phyloP scores from a whole-genome alignment of 2,113 vertebrate species.

The Pelodiscus sinensis region DNA sequence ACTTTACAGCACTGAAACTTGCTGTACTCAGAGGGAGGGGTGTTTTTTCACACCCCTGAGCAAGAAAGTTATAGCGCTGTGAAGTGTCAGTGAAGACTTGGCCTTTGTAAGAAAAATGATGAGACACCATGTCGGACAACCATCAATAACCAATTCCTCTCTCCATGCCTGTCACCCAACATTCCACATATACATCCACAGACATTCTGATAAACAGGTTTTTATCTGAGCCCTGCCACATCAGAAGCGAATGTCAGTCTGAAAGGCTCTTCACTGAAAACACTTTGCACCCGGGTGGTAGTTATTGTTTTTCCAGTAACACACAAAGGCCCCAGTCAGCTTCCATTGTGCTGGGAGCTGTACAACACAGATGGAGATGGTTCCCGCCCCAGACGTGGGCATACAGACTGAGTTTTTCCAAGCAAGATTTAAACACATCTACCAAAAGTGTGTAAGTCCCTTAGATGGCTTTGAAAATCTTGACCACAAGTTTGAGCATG shows the following conservation, averaged over 20 bases:
- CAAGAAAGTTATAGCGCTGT: no score
- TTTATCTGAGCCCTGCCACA: background rate
- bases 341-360: rapidly evolving
- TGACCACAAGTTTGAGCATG: background rate
- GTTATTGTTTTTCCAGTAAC: background rate
- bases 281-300: background rate
- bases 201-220: no score
- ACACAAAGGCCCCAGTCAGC: background rate
- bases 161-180: background rate
- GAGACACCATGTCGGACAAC: background rate
- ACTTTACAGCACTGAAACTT: no score
- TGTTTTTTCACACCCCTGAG: no score
- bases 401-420: background rate
- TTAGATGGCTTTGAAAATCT: background rate
- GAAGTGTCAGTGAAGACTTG: no score
- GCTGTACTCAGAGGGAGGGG: no score
- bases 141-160: background rate
- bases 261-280: background rate
- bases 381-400: rapidly evolving
- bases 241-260: background rate
- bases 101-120: background rate
- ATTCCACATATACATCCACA: background rate
- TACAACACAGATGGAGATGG: background rate
- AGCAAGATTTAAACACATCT: background rate
- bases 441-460: background rate